These are phyloP conservation scores for Symphodus melops DNA, from an alignment of 2,113 vertebrate species.

Conservation along the genomic window DNA sequence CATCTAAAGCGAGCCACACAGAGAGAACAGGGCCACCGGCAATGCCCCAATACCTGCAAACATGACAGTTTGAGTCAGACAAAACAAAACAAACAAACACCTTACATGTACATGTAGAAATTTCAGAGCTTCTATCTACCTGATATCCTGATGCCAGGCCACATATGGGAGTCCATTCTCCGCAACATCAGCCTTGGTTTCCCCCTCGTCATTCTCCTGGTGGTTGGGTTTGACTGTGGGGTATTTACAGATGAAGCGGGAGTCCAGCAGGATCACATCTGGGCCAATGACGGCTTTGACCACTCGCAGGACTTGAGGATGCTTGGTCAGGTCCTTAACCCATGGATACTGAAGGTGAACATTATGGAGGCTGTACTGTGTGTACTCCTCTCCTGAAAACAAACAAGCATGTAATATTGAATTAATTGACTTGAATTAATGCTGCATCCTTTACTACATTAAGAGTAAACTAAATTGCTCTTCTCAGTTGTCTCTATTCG, in stretches of 20 bases:
- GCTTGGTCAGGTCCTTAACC: slow-evolving; percentile 80
- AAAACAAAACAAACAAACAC: neutral
- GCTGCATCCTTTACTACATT: neutral
- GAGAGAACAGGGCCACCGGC: slow-evolving; percentile 84
- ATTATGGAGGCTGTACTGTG: slow-evolving; percentile 86
- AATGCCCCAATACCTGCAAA: slow-evolving; percentile 84
- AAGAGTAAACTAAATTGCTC: neutral
- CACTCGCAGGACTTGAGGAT: slow-evolving; percentile 73
- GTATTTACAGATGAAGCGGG: slow-evolving; percentile 88
- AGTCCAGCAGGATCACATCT: slow-evolving; percentile 84
- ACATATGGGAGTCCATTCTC: slow-evolving; percentile 76
- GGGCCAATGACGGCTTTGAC: slow-evolving; percentile 78
- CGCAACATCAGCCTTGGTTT: neutral
- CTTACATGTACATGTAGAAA: neutral
- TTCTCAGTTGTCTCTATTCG: too few species aligned
- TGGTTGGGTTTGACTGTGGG: slow-evolving; percentile 48
- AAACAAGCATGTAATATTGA: neutral
- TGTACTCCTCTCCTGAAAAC: slow-evolving; percentile 79
- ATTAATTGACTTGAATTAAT: neutral
- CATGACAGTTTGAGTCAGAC: slow-evolving; percentile 5
- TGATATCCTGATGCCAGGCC: slow-evolving; percentile 88
- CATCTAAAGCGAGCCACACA: slow-evolving; percentile 85
- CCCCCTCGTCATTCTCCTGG: slow-evolving; percentile 9
- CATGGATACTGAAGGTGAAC: slow-evolving; percentile 81
- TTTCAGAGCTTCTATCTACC: slow-evolving; percentile 50